Percentiles rank a stretch among this genome's conserved stretches.
phyloP scores from a whole-genome alignment of 1,140 invertebrate species.

The Brevipalpus yothersi region DNA sequence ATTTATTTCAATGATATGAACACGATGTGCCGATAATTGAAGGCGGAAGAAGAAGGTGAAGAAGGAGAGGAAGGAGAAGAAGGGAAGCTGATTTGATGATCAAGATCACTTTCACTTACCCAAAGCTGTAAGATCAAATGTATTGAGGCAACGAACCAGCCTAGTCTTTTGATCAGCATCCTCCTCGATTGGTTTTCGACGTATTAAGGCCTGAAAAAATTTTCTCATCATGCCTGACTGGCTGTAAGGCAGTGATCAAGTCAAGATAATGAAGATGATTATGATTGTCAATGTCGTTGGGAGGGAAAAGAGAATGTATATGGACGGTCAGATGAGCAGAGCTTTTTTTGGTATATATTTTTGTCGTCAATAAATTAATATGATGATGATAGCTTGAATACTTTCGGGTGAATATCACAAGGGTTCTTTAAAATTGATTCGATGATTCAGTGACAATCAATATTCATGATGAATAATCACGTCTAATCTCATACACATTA shows the following conservation, averaged over 20 bases:
- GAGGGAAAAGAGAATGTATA: background rate
- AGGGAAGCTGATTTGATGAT: too few relatives aligned
- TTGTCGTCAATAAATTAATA: background rate
- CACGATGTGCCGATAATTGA: too few relatives aligned
- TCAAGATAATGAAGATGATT: background rate
- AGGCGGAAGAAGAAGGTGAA: too few relatives aligned
- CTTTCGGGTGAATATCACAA: too few relatives aligned
- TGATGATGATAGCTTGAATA: background rate
- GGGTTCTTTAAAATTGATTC: too few relatives aligned
- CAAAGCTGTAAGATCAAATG: slow-evolving; percentile 49
- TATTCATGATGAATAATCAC: too few relatives aligned
- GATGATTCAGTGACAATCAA: too few relatives aligned
- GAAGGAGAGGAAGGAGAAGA: too few relatives aligned
- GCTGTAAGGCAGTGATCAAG: background rate
- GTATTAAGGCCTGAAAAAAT: background rate
- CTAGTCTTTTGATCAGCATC: slow-evolving; percentile 15
- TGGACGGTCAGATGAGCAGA: background rate
- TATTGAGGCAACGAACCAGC: slow-evolving; percentile 41
- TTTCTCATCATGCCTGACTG: background rate
- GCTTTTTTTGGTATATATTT: background rate
- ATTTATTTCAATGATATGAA: too few relatives aligned
- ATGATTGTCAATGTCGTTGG: background rate
- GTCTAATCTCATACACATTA: too few relatives aligned
- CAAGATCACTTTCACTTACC: background rate
- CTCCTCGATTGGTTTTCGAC: background rate